A percentile compares a stretch with the other conserved stretches of the same genome.
These are phyloP conservation scores for Drosophila bipectinata DNA, from an alignment of 1,140 invertebrate species.

Conservation along the genomic window DNA sequence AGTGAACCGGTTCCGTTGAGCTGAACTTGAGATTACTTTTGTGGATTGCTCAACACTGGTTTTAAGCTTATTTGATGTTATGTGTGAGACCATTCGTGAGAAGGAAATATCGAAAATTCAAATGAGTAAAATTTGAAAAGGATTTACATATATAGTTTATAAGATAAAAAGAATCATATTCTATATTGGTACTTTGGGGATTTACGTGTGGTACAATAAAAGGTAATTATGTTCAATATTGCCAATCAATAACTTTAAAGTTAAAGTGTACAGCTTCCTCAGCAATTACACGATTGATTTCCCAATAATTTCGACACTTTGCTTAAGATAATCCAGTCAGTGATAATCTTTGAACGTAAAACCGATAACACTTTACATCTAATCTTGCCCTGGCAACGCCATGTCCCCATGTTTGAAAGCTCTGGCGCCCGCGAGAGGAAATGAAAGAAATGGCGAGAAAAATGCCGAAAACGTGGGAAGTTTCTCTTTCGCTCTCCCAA, in stretches of 20 bases:
- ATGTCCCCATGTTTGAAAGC: constrained; percentile 10
- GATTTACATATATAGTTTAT: too few species aligned
- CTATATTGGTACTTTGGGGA: too few species aligned
- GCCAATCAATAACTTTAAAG: too few species aligned
- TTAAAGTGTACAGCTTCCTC: not conserved
- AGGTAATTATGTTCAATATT: too few species aligned
- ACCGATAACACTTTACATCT: constrained; percentile 30
- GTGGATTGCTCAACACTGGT: not conserved
- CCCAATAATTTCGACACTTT: not conserved
- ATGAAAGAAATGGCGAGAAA: constrained; percentile 21
- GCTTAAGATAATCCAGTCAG: constrained; percentile 18
- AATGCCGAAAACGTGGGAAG: constrained; percentile 1
- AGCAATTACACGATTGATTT: not conserved
- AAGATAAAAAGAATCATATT: too few species aligned
- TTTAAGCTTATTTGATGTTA: not conserved
- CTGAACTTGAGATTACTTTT: not conserved
- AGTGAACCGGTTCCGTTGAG: constrained; percentile 2
- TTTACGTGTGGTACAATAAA: too few species aligned
- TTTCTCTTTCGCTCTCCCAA: too few species aligned
- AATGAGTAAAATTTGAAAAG: too few species aligned
- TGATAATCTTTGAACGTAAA: constrained; percentile 27
- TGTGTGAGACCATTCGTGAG: too few species aligned
- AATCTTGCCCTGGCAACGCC: constrained; percentile 38
- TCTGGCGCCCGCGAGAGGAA: constrained; percentile 11
- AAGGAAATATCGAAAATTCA: too few species aligned